Conservation (phyloP, 2,113 vertebrate genomes). For the Anseranas semipalmata region DNA sequence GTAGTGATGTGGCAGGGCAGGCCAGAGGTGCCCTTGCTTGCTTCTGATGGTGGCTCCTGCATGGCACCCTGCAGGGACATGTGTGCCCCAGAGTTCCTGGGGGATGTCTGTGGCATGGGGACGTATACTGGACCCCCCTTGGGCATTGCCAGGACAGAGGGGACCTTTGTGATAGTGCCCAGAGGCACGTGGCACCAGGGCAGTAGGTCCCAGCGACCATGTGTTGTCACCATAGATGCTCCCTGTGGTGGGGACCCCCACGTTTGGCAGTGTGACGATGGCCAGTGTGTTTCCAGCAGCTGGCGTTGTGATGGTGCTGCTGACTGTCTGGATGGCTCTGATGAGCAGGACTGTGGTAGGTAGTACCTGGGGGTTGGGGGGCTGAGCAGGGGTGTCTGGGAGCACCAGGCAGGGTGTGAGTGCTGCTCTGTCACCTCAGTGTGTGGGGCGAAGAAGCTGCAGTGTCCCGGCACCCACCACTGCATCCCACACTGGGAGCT, state of each 20-base stretch:
- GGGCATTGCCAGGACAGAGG: background rate
- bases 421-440: background rate
- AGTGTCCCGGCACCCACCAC: constrained; percentile 75
- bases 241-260: constrained; percentile 49
- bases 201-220: background rate
- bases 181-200: background rate
- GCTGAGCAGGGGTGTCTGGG: accelerated
- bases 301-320: constrained; percentile 85
- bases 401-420: background rate
- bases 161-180: background rate
- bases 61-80: background rate
- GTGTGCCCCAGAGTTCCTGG: background rate
- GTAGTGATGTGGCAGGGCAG: background rate
- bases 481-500: constrained; percentile 78
- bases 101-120: background rate
- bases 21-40: background rate
- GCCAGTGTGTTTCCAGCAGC: constrained; percentile 77
- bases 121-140: background rate
- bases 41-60: background rate
- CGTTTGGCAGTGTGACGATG: constrained; percentile 89
- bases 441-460: constrained; percentile 77
- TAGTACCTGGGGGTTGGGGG: background rate
- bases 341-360: constrained; percentile 87
- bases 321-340: constrained; percentile 90
- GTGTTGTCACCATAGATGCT: constrained; percentile 33